A percentile compares a stretch with the other conserved stretches of the same genome.
phyloP scores from a whole-genome alignment of 2,888 invertebrate species.

The Acleris literana region DNA sequence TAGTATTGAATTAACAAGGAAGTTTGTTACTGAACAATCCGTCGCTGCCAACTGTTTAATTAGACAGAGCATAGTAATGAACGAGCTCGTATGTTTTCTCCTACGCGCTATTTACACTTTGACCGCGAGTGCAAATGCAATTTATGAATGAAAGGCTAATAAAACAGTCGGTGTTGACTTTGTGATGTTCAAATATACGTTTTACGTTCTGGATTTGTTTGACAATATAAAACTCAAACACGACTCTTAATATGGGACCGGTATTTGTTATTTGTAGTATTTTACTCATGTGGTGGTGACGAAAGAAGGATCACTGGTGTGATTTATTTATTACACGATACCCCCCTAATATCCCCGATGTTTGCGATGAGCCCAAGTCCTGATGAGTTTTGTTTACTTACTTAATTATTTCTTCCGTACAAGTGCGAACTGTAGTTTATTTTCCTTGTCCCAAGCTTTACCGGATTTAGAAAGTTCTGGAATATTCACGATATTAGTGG shows the following conservation, averaged over 20 bases:
- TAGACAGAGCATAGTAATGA: conserved; percentile 55
- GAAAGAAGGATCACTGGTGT: neutral
- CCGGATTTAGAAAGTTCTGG: conserved; percentile 71
- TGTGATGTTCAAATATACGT: conserved; percentile 15
- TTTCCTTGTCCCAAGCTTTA: conserved; percentile 63
- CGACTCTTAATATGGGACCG: too few relatives aligned
- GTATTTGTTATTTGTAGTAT: too few relatives aligned
- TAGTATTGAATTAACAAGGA: conserved; percentile 61
- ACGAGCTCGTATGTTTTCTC: conserved; percentile 45
- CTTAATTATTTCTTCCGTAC: conserved; percentile 11
- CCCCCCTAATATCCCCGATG: conserved; percentile 7
- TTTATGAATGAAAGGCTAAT: conserved; percentile 39
- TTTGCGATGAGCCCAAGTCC: conserved; percentile 30
- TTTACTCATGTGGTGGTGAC: too few relatives aligned
- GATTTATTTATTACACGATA: neutral
- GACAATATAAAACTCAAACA: neutral
- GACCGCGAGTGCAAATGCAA: conserved; percentile 44
- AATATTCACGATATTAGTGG: conserved; percentile 59
- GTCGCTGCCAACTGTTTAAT: conserved; percentile 63
- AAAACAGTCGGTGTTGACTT: conserved; percentile 24
- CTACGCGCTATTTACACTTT: conserved; percentile 47
- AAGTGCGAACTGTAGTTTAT: conserved; percentile 53
- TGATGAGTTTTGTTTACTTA: conserved; percentile 34
- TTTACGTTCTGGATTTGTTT: conserved; percentile 3
- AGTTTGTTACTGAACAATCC: conserved; percentile 61